Evolutionary conservation across 2,113 vertebrate genomes (phyloP).

Genomic region (Oreochromis aureus): DNA sequence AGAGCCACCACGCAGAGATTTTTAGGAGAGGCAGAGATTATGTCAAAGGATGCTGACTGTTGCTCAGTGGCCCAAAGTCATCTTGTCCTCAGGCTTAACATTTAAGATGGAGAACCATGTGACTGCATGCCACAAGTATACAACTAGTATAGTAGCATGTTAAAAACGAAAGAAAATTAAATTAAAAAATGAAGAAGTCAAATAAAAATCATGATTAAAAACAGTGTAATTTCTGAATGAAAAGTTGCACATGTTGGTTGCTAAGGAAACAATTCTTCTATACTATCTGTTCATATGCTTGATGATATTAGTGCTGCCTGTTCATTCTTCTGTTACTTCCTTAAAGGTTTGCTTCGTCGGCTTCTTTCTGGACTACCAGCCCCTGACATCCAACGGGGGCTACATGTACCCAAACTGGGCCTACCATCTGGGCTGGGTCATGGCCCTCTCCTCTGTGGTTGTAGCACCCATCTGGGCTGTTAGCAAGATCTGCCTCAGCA

Average conservation of each 20-base stretch:
- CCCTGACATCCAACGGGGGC: constrained; percentile 30
- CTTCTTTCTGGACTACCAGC: constrained; percentile 34
- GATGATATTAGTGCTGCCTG: background rate
- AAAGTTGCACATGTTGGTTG: background rate
- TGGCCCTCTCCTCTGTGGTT: constrained; percentile 39
- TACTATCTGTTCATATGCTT: background rate
- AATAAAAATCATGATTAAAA: background rate
- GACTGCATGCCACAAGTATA: background rate
- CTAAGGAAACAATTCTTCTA: background rate
- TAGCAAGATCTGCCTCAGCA: background rate
- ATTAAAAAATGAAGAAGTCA: background rate
- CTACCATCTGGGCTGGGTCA: constrained; percentile 38
- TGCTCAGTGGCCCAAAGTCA: background rate
- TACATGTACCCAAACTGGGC: constrained; percentile 48
- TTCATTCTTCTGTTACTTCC: background rate
- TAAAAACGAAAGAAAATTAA: background rate
- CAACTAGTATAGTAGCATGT: background rate
- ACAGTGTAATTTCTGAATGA: background rate
- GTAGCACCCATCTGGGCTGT: constrained; percentile 32
- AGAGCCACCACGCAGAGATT: background rate
- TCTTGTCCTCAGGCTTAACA: background rate
- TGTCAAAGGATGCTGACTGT: background rate
- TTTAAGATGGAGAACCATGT: background rate
- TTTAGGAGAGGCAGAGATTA: background rate
- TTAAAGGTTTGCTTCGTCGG: constrained; percentile 30